Base-by-base conservation (phyloP, 2,797 vertebrate species). In the Acipenser ruthenus region DNA sequence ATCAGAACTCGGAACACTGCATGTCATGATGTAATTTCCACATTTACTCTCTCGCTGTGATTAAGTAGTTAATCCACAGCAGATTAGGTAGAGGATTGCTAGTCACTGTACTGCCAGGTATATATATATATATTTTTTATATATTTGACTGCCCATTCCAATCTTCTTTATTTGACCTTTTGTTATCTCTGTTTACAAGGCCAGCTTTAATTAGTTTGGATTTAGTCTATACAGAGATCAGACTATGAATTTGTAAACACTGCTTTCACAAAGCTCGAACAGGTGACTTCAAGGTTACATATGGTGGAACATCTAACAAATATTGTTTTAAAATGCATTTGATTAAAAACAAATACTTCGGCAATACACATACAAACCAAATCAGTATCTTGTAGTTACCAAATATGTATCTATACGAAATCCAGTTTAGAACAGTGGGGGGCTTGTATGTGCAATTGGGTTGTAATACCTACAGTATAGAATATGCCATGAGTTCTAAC, bases 11-110 rank as follows among this genome's bases (percentile, higher is more conserved):
- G 65, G 73, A 78, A 73, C 65, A 69, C 69, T 70, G 78, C 72
- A 74, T 77, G 79, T 79, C 82, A 83, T 79, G 71, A 82, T 75
- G 67, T 73, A 69, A 82, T 84, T 84, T 84, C 76, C 83, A 84
- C 83, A 85, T 81, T 68, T 59, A 79, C 78, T 78, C 78, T 78
- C 81, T 79, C 74, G 74, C 74, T 78, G 79, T 72, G 84, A 87
- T 89, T 86, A 76, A 85, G 82, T 82, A 85, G 78, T 82, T 87
- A 89, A 89, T 87, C 84, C 74, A 71, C 67, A 64, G 68, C 79
- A 77, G 82, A 86, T 87, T 84, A 82, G 79, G 83, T 75, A 76
- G 80, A 80, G 78, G 79, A 18, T 18, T 18, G 80, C 80, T 84
- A 84, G 86, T 86, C 82, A 78, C 75, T 75, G 74, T 75, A 75